Percentiles rank a stretch among this genome's conserved stretches.
phyloP scores from a whole-genome alignment of 2,797 vertebrate species.

The Borostomias antarcticus region DNA sequence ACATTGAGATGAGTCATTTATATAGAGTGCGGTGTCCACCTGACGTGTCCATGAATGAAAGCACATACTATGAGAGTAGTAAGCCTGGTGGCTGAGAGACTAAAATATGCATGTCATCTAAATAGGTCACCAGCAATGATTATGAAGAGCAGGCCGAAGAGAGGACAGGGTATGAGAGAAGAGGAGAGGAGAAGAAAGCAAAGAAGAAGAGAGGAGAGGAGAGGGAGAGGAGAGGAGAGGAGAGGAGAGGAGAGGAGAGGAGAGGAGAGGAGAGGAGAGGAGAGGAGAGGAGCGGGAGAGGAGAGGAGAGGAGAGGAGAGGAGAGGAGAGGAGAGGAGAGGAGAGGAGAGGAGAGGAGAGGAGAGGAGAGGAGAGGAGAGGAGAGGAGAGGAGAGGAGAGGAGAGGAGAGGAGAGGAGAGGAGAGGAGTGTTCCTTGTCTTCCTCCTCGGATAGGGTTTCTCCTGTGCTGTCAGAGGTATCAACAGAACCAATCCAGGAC shows the following conservation, averaged over 20 bases:
- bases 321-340: background rate
- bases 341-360: background rate
- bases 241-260: background rate
- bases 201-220: background rate
- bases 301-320: background rate
- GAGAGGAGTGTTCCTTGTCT: background rate
- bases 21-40: background rate
- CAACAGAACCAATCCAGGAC: background rate
- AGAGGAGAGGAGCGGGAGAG: background rate
- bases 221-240: conserved; percentile 7
- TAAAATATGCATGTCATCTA: conserved; percentile 61
- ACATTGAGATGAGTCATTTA: background rate
- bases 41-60: too few relatives aligned
- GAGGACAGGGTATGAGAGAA: too few relatives aligned
- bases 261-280: background rate
- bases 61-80: too few relatives aligned
- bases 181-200: background rate
- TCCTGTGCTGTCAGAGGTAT: background rate
- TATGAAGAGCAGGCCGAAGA: conserved; percentile 48
- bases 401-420: background rate
- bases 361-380: too few relatives aligned
- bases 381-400: too few relatives aligned
- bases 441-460: background rate
- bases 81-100: conserved; percentile 35
- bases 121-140: conserved; percentile 68